A percentile compares a stretch with the other conserved stretches of the same genome.
phyloP scores from a whole-genome alignment of 2,113 vertebrate species.

The Thamnophis sirtalis region DNA sequence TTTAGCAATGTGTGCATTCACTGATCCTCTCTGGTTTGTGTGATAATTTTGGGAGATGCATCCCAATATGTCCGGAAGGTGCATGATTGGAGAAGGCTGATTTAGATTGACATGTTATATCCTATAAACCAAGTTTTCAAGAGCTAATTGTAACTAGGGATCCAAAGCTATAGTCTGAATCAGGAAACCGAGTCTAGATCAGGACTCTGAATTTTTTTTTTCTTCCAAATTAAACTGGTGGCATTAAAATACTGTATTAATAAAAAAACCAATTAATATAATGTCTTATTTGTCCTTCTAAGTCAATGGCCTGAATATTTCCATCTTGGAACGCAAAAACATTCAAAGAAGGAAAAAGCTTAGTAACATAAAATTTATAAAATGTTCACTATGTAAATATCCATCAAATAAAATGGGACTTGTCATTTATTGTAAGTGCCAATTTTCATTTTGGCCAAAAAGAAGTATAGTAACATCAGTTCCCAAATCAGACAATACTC shows the following conservation, averaged over 20 bases:
- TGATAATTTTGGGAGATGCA: not conserved
- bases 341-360: not conserved
- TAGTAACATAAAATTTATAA: not conserved
- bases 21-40: not conserved
- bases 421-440: not conserved
- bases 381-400: not conserved
- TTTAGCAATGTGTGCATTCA: not conserved
- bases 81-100: not conserved
- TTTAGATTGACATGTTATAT: not conserved
- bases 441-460: not conserved
- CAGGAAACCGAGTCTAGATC: not conserved
- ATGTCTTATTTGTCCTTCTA: not conserved
- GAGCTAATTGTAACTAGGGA: not conserved
- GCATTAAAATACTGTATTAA: not conserved
- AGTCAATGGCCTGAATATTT: not conserved
- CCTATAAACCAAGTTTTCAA: not conserved
- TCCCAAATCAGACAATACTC: not conserved
- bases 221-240: not conserved
- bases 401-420: not conserved
- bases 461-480: too few relatives aligned
- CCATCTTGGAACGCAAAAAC: not conserved
- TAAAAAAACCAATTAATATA: not conserved
- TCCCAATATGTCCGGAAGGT: not conserved
- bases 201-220: not conserved
- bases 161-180: not conserved